Conservation (phyloP, 92 coral and sea anemone genomes). For the Palythoa caribaeorum region DNA sequence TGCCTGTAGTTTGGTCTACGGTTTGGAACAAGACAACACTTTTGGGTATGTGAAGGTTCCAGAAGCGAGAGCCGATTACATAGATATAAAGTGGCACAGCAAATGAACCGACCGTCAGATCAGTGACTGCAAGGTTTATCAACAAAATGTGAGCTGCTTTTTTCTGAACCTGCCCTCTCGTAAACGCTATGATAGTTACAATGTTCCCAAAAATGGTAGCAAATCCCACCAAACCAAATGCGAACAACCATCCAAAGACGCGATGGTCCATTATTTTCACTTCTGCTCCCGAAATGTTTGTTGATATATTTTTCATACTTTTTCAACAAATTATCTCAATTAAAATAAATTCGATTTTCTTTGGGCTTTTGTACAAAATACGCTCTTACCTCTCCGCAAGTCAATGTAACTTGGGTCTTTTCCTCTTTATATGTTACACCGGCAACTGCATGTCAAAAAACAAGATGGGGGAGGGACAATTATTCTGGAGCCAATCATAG, state of each 20-base stretch:
- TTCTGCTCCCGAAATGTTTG: conserved; percentile 6
- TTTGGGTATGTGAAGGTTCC: background rate
- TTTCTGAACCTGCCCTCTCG: conserved; percentile 31
- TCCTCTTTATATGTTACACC: no score
- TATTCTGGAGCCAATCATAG: no score
- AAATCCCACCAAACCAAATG: conserved; percentile 16
- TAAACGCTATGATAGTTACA: conserved; percentile 29
- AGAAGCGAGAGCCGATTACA: conserved; percentile 24
- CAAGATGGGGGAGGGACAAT: no score
- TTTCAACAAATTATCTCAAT: no score
- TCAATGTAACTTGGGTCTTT: no score
- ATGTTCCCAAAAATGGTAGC: conserved; percentile 22
- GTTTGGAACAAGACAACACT: conserved; percentile 11
- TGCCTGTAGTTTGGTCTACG: conserved; percentile 29
- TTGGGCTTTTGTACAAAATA: no score
- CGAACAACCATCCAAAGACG: conserved; percentile 30
- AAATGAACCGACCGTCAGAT: conserved; percentile 19
- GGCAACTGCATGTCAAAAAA: no score
- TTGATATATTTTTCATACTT: conserved; percentile 13
- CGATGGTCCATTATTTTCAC: background rate
- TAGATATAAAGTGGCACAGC: conserved; percentile 32
- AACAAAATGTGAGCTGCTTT: conserved; percentile 16
- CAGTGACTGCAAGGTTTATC: conserved; percentile 33
- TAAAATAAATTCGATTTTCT: no score
- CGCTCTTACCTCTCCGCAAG: no score